A percentile compares a stretch with the other conserved stretches of the same genome.
These are phyloP conservation scores for Morphnarchus princeps DNA, from an alignment of 2,113 vertebrate genomes.

Conservation along the genomic window DNA sequence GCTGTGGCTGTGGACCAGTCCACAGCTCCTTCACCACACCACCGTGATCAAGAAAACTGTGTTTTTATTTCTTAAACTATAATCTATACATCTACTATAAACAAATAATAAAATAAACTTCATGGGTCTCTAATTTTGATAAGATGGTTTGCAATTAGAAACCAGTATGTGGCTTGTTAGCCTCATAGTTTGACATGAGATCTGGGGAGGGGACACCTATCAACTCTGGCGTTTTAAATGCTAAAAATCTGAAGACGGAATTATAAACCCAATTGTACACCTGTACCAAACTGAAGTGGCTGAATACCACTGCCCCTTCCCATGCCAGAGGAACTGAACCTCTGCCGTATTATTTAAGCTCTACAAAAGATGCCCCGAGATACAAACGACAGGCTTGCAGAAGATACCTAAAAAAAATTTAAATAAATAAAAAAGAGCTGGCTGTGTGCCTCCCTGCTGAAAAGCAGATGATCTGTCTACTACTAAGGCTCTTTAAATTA, in stretches of 20 bases:
- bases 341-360: neutral
- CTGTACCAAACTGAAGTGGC: neutral
- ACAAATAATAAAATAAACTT: neutral
- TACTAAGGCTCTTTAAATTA: neutral
- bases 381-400: neutral
- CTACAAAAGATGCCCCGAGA: neutral
- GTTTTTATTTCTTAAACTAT: neutral
- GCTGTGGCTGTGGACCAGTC: neutral
- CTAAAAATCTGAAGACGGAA: too few species aligned
- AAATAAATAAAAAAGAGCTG: too few species aligned
- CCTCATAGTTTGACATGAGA: rapidly evolving
- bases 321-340: neutral
- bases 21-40: neutral
- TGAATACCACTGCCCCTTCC: neutral
- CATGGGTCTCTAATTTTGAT: too few species aligned
- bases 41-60: neutral
- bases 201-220: too few species aligned
- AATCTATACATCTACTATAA: neutral
- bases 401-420: too few species aligned
- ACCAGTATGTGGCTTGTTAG: neutral
- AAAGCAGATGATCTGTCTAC: neutral
- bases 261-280: neutral
- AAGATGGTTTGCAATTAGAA: neutral
- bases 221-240: neutral
- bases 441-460: neutral